These are phyloP conservation scores for Odontesthes bonariensis DNA, from an alignment of 2,113 vertebrate species.

Conservation along the genomic window DNA sequence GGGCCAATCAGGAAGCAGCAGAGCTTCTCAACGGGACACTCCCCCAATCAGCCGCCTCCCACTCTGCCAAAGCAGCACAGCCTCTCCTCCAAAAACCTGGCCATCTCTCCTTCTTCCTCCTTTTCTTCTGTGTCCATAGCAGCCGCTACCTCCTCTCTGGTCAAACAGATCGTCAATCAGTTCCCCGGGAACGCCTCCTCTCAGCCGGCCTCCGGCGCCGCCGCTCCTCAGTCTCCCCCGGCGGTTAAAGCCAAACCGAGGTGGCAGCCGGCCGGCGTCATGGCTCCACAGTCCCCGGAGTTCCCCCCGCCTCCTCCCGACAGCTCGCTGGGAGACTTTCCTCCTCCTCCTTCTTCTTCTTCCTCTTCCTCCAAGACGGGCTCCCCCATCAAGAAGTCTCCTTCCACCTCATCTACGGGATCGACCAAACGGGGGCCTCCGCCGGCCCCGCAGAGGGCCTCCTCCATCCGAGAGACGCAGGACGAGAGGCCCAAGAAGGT, in stretches of 20 bases:
- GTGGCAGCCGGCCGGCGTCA: slow-evolving; percentile 88
- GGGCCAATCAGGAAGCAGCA: slow-evolving; percentile 87
- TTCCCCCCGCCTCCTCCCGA: slow-evolving; percentile 96
- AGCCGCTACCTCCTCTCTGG: slow-evolving; percentile 86
- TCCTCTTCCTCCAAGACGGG: slow-evolving; percentile 79
- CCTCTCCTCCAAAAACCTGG: slow-evolving; percentile 84
- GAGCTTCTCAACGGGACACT: slow-evolving; percentile 84
- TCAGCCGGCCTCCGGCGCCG: slow-evolving; percentile 72
- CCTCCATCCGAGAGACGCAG: slow-evolving; percentile 90
- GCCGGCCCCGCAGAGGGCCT: slow-evolving; percentile 93
- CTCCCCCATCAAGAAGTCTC: slow-evolving; percentile 91
- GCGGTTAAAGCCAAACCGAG: slow-evolving; percentile 94
- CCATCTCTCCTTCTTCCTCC: slow-evolving; percentile 73
- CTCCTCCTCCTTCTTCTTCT: slow-evolving; percentile 72
- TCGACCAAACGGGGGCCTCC: slow-evolving; percentile 91
- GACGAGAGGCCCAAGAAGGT: slow-evolving; percentile 92
- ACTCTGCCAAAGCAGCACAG: slow-evolving; percentile 93
- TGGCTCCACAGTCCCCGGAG: slow-evolving; percentile 85
- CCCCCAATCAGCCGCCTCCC: slow-evolving; percentile 85
- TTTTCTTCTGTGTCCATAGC: slow-evolving; percentile 77
- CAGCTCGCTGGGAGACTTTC: slow-evolving; percentile 85
- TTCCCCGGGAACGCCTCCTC: slow-evolving; percentile 83
- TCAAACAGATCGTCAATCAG: slow-evolving; percentile 93
- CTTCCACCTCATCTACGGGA: slow-evolving; percentile 81
- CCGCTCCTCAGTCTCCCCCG: slow-evolving; percentile 88